Evolutionary conservation across 92 coral and sea anemone genomes (phyloP).

Genomic region (Heliopora coerulea): DNA sequence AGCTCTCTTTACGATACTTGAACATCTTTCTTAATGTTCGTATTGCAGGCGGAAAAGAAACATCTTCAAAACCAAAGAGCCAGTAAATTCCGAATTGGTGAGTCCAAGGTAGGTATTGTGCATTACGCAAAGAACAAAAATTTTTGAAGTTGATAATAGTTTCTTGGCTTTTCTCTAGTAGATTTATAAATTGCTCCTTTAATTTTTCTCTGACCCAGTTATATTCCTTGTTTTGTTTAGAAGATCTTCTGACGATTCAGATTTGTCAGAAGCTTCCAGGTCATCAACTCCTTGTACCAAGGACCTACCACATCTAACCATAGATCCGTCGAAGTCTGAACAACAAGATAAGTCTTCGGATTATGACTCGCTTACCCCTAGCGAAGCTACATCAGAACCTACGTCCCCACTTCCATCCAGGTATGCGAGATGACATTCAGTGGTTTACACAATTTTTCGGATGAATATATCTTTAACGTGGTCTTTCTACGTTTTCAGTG

Average conservation of each 20-base stretch:
- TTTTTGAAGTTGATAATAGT: too few relatives aligned
- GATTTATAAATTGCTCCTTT: too few relatives aligned
- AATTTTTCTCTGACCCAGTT: too few relatives aligned
- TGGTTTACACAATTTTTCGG: too few relatives aligned
- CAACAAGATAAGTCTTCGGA: constrained; percentile 13
- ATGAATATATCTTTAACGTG: too few relatives aligned
- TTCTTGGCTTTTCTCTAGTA: too few relatives aligned
- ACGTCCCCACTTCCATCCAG: constrained; percentile 15
- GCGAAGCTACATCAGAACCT: constrained; percentile 29
- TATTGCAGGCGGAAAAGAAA: constrained; percentile 5
- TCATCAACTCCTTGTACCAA: constrained; percentile 28
- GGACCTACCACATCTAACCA: constrained; percentile 21
- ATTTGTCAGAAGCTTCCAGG: constrained; percentile 28
- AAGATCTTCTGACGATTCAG: constrained; percentile 36
- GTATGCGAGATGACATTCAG: too few relatives aligned
- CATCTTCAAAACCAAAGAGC: constrained; percentile 25
- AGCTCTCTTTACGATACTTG: too few relatives aligned
- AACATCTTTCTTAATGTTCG: neutral
- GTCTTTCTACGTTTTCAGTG: neutral
- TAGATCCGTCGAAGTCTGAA: neutral
- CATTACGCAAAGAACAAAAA: too few relatives aligned
- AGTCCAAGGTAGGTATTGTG: constrained; percentile 42
- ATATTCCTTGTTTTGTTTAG: neutral
- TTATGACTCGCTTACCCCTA: constrained; percentile 28
- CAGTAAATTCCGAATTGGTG: neutral